phyloP scores from a whole-genome alignment of 2,113 vertebrate species.

The Petromus typicus region DNA sequence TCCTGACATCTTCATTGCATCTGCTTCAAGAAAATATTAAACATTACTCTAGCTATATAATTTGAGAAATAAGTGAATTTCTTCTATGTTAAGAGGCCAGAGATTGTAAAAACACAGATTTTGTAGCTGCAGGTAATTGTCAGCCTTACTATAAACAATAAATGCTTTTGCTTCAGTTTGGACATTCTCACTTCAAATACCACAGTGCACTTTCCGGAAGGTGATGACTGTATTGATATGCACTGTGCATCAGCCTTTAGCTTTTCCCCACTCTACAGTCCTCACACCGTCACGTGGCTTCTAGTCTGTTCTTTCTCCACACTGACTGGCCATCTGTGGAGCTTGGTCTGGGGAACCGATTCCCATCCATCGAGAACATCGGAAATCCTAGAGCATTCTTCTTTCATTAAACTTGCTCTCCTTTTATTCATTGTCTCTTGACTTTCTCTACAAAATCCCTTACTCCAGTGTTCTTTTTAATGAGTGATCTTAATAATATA shows the following conservation, averaged over 20 bases:
- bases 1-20: background rate
- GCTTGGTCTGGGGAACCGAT: background rate
- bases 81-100: constrained; percentile 14
- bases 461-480: background rate
- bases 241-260: background rate
- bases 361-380: background rate
- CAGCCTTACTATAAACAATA: background rate
- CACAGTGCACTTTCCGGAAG: background rate
- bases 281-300: background rate
- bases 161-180: background rate
- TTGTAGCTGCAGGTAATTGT: background rate
- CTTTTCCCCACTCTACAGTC: background rate
- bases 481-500: background rate
- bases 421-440: constrained; percentile 17
- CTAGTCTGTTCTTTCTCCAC: background rate
- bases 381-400: background rate
- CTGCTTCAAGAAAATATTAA: background rate
- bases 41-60: background rate
- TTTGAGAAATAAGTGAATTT: background rate
- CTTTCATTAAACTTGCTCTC: background rate
- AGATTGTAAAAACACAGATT: background rate
- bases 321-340: background rate
- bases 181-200: constrained; percentile 9
- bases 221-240: background rate
- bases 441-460: background rate